phyloP scores from a whole-genome alignment of 2,888 invertebrate genomes.

The Alloplasta piceator region DNA sequence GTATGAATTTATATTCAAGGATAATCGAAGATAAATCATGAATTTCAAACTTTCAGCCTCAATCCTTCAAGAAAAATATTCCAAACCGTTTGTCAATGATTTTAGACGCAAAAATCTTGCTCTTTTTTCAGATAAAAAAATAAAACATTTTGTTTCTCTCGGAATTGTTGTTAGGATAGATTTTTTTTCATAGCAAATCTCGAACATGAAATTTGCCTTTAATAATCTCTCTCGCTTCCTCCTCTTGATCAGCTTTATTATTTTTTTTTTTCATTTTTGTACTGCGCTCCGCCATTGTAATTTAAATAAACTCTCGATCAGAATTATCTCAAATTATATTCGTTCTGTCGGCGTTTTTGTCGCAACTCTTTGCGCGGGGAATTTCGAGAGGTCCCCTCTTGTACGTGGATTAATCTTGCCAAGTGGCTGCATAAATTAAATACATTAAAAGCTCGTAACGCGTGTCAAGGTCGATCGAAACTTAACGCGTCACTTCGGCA shows the following conservation, averaged over 20 bases:
- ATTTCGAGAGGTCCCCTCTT: neutral
- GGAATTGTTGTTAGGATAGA: too few relatives aligned
- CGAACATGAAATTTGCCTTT: too few relatives aligned
- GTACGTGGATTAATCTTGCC: conserved; percentile 68
- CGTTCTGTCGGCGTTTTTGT: conserved; percentile 5
- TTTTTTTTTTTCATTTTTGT: conserved; percentile 2
- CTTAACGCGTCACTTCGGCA: conserved; percentile 17
- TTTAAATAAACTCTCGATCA: conserved; percentile 4
- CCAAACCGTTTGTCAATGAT: too few relatives aligned
- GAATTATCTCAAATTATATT: conserved; percentile 30
- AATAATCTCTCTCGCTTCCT: neutral
- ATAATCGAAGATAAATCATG: too few relatives aligned
- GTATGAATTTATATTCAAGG: too few relatives aligned
- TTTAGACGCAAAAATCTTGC: too few relatives aligned
- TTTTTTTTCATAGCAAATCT: too few relatives aligned
- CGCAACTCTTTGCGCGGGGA: neutral
- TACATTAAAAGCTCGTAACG: conserved; percentile 68
- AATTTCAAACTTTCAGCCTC: too few relatives aligned
- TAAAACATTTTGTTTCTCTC: too few relatives aligned
- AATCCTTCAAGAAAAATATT: too few relatives aligned
- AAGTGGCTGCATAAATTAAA: conserved; percentile 74
- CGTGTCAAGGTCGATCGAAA: conserved; percentile 71
- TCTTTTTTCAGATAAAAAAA: too few relatives aligned
- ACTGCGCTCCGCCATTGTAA: conserved; percentile 1
- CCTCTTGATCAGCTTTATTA: neutral